Conservation (phyloP, 2,113 vertebrate species). For the Rhinolophus ferrumequinum region DNA sequence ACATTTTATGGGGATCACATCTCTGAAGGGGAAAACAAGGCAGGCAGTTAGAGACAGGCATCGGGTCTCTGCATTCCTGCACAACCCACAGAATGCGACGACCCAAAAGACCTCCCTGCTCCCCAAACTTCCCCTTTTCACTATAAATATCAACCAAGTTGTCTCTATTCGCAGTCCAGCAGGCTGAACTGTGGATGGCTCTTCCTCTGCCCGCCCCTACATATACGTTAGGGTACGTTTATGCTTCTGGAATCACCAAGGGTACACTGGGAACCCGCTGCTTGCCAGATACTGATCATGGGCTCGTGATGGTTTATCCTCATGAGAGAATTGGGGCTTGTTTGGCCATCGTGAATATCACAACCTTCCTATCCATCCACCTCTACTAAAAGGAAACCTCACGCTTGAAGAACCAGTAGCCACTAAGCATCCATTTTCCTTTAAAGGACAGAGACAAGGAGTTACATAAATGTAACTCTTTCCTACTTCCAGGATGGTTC, state of each 20-base stretch:
- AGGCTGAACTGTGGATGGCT: background rate
- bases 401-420: background rate
- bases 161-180: background rate
- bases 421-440: background rate
- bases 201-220: background rate
- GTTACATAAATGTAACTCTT: background rate
- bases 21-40: too few species aligned
- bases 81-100: too few species aligned
- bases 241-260: background rate
- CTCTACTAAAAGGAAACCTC: background rate
- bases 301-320: background rate
- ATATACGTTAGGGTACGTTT: background rate
- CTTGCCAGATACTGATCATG: constrained; percentile 13
- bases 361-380: background rate
- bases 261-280: constrained; percentile 23
- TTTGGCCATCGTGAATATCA: background rate
- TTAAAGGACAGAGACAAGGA: background rate
- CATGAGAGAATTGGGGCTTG: background rate
- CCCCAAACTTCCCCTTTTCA: too few species aligned
- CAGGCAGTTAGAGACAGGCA: too few species aligned
- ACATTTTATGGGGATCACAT: too few species aligned
- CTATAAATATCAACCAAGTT: background rate
- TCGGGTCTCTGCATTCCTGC: too few species aligned
- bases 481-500: background rate
- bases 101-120: too few species aligned